Percentiles rank a stretch among this genome's conserved stretches.
These are phyloP conservation scores for Scomber colias DNA, from an alignment of 2,113 vertebrate species.

Conservation along the genomic window DNA sequence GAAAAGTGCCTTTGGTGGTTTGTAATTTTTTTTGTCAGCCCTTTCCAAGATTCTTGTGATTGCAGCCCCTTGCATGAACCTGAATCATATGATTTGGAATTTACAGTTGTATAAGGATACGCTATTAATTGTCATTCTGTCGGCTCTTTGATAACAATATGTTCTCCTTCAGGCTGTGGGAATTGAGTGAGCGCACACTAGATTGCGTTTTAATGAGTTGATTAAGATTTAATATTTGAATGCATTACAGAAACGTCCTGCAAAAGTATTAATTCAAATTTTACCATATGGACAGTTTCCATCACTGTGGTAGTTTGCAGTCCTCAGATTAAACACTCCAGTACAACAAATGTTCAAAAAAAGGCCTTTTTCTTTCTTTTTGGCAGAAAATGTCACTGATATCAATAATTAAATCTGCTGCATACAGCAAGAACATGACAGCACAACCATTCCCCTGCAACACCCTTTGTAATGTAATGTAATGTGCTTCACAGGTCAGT, in stretches of 20 bases:
- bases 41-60: conserved; percentile 5
- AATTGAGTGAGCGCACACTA: not conserved
- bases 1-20: conserved; percentile 7
- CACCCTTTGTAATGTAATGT: conserved; percentile 4
- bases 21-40: conserved; percentile 19
- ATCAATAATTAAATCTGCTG: conserved; percentile 25
- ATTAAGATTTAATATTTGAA: conserved; percentile 56
- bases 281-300: conserved; percentile 2
- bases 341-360: conserved; percentile 8
- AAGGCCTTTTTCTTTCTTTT: not conserved
- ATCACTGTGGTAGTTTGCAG: not conserved
- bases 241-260: conserved; percentile 4
- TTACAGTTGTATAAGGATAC: not conserved
- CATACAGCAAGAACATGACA: not conserved
- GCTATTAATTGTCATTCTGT: conserved; percentile 41
- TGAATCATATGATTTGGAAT: conserved; percentile 2
- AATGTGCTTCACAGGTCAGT: not conserved
- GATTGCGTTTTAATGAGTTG: conserved; percentile 46
- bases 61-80: not conserved
- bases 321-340: not conserved
- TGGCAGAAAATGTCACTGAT: not conserved
- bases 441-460: not conserved
- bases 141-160: conserved; percentile 27
- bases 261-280: not conserved
- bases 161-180: conserved; percentile 13